phyloP scores from a whole-genome alignment of 2,113 vertebrate species.

The Trachemys scripta region DNA sequence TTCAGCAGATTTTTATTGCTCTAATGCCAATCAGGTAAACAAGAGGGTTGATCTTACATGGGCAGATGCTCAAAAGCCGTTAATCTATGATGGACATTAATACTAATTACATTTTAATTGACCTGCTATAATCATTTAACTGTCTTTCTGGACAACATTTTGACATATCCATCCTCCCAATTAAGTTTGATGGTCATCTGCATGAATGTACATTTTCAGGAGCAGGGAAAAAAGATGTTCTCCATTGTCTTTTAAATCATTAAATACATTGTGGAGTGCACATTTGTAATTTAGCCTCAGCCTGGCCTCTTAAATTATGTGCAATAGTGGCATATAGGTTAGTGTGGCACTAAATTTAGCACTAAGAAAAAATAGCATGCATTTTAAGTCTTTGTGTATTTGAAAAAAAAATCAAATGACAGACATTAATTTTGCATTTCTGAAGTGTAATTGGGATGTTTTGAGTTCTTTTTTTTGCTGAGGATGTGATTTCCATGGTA shows the following conservation, averaged over 20 bases:
- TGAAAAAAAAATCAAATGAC: background rate
- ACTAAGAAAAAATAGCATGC: background rate
- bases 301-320: background rate
- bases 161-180: constrained; percentile 38
- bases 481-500: background rate
- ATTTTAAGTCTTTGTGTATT: background rate
- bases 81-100: constrained; percentile 55
- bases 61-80: background rate
- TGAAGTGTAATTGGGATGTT: background rate
- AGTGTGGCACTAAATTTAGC: background rate
- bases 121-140: constrained; percentile 57
- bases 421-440: background rate
- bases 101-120: constrained; percentile 44
- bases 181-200: constrained; percentile 41
- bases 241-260: constrained; percentile 23
- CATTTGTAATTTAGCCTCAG: constrained; percentile 6
- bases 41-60: constrained; percentile 42
- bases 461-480: background rate
- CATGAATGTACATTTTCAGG: background rate
- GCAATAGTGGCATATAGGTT: background rate
- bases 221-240: background rate
- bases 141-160: constrained; percentile 47
- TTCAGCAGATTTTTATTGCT: constrained; percentile 55
- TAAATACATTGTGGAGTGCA: background rate
- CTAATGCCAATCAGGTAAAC: constrained; percentile 39